These are phyloP conservation scores for Pyrrhia umbra DNA, from an alignment of 2,888 invertebrate species.

Conservation along the genomic window DNA sequence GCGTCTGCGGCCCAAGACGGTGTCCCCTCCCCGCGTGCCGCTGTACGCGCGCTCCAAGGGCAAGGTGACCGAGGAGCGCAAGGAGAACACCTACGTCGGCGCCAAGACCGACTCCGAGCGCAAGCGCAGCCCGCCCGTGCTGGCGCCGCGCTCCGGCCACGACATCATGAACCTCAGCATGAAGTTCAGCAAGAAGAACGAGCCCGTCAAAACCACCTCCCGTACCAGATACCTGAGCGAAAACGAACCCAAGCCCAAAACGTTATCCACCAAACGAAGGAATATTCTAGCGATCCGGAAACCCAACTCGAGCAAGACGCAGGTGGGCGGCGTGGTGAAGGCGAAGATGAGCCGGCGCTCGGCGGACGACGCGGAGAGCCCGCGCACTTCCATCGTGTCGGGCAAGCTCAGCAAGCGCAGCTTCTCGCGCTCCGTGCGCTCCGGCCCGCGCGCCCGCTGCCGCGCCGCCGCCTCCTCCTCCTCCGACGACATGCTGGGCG, in stretches of 20 bases:
- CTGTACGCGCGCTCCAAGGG: slow-evolving; percentile 82
- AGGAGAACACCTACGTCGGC: slow-evolving; percentile 85
- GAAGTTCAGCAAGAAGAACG: slow-evolving; percentile 78
- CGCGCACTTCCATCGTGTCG: slow-evolving; percentile 71
- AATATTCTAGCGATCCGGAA: slow-evolving; percentile 84
- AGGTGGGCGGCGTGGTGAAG: slow-evolving; percentile 74
- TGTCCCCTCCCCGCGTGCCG: slow-evolving; percentile 79
- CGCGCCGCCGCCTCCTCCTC: slow-evolving; percentile 79
- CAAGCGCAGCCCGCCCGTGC: slow-evolving; percentile 68
- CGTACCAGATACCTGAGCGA: slow-evolving; percentile 78
- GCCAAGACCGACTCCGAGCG: slow-evolving; percentile 79
- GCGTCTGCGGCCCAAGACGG: slow-evolving; percentile 81
- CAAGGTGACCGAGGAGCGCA: slow-evolving; percentile 84
- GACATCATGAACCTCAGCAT: slow-evolving; percentile 76
- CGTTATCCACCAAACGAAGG: slow-evolving; percentile 79
- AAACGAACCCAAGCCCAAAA: slow-evolving; percentile 82
- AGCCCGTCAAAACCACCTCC: slow-evolving; percentile 77
- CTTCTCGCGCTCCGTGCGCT: slow-evolving; percentile 73
- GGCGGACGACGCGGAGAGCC: slow-evolving; percentile 78
- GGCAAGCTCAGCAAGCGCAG: slow-evolving; percentile 79
- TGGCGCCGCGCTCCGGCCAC: slow-evolving; percentile 77
- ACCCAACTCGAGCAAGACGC: slow-evolving; percentile 82
- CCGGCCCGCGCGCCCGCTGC: slow-evolving; percentile 62
- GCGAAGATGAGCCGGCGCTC: slow-evolving; percentile 76
- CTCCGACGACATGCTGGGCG: slow-evolving; percentile 74